Conservation (phyloP, 1,140 invertebrate genomes). For the Drosophila persimilis region DNA sequence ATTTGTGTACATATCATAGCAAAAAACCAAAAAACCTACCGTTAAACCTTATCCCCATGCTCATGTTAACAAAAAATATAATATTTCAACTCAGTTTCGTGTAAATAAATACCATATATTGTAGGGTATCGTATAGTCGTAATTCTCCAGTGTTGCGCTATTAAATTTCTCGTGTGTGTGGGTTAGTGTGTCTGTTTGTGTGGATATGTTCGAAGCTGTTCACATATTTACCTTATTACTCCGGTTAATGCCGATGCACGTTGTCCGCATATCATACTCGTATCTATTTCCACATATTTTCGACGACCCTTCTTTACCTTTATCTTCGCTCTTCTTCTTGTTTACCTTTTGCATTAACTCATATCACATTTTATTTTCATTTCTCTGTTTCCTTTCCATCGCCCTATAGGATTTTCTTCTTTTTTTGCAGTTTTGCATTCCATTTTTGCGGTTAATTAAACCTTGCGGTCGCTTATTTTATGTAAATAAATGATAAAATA, state of each 20-base stretch:
- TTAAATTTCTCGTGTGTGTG: no score
- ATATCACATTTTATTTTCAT: slow-evolving; percentile 47
- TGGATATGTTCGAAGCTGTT: slow-evolving; percentile 25
- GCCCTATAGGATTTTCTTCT: neutral
- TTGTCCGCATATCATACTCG: slow-evolving; percentile 35
- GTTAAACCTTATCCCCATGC: no score
- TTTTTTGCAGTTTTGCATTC: slow-evolving; percentile 16
- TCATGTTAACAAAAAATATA: no score
- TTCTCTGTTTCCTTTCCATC: slow-evolving; percentile 19
- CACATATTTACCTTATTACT: slow-evolving; percentile 62
- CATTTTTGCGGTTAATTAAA: slow-evolving; percentile 69
- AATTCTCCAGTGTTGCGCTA: no score
- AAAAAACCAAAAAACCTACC: no score
- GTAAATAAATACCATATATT: no score
- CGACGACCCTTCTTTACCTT: slow-evolving; percentile 15
- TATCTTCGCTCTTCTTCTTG: slow-evolving; percentile 15
- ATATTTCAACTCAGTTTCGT: no score
- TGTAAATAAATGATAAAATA: slow-evolving; percentile 63
- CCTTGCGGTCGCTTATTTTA: slow-evolving; percentile 52
- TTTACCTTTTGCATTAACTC: slow-evolving; percentile 63
- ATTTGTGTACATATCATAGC: no score
- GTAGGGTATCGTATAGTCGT: no score
- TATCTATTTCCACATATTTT: slow-evolving; percentile 43
- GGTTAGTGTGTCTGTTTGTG: no score
- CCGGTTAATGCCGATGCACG: slow-evolving; percentile 40